Evolutionary conservation across 2,888 invertebrate genomes (phyloP).

Genomic region (Diabrotica balteata): DNA sequence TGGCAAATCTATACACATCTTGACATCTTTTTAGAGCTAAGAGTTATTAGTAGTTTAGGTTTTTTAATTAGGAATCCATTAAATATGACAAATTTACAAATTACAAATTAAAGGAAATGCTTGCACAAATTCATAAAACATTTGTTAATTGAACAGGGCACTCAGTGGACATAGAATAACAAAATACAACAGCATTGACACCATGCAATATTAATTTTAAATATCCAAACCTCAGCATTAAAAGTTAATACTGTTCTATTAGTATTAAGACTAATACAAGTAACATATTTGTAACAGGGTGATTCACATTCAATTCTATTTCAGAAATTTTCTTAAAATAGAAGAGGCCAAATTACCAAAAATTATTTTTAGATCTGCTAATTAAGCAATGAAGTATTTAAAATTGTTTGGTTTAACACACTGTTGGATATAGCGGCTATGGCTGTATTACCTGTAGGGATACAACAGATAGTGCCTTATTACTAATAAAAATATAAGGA

Average conservation of each 20-base stretch:
- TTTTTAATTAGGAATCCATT: constrained; percentile 17
- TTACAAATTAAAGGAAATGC: constrained; percentile 16
- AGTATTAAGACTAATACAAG: constrained; percentile 35
- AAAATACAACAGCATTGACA: constrained; percentile 38
- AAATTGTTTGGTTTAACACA: too few relatives aligned
- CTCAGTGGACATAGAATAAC: constrained; percentile 36
- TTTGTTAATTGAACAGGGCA: constrained; percentile 35
- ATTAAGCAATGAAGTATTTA: too few relatives aligned
- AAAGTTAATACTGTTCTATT: constrained; percentile 39
- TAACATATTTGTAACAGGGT: constrained; percentile 30
- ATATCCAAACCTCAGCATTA: constrained; percentile 30
- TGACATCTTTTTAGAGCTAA: too few relatives aligned
- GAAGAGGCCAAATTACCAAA: too few relatives aligned
- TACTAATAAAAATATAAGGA: too few relatives aligned
- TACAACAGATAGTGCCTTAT: too few relatives aligned
- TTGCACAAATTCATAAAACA: constrained; percentile 40
- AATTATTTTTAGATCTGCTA: too few relatives aligned
- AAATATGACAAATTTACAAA: constrained; percentile 24
- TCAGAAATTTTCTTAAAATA: neutral
- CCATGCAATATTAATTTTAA: constrained; percentile 36
- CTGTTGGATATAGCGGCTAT: too few relatives aligned
- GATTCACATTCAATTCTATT: constrained; percentile 12
- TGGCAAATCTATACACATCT: too few relatives aligned
- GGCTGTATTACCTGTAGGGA: too few relatives aligned
- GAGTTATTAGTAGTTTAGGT: neutral